Evolutionary conservation across 2,797 vertebrate genomes (phyloP).

Genomic region (Esox masquinongy): DNA sequence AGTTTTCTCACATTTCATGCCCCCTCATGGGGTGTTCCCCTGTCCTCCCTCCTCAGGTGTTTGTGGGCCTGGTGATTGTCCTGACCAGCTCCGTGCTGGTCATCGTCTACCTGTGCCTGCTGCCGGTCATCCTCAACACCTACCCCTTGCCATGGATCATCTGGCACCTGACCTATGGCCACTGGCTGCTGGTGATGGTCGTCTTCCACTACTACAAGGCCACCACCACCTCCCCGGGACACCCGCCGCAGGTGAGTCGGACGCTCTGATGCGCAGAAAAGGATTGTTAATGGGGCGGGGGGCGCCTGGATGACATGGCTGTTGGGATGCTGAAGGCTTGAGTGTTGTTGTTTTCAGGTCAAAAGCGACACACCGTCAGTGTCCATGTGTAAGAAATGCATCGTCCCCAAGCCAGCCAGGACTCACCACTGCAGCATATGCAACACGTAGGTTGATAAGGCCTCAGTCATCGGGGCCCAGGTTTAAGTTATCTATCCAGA

Average conservation of each 20-base stretch:
- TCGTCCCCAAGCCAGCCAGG: constrained; percentile 89
- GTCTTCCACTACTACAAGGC: constrained; percentile 98
- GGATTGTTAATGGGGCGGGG: background rate
- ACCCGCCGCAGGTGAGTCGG: constrained; percentile 86
- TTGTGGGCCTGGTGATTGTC: constrained; percentile 86
- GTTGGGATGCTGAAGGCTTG: background rate
- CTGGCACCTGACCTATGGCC: constrained; percentile 91
- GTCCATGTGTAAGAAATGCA: constrained; percentile 96
- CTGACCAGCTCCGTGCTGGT: constrained; percentile 88
- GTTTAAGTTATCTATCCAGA: too few species aligned
- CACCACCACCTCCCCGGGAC: constrained; percentile 86
- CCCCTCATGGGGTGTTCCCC: background rate
- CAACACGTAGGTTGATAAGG: constrained; percentile 77
- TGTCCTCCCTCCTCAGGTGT: constrained; percentile 76
- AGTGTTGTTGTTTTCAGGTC: constrained; percentile 65
- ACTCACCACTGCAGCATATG: constrained; percentile 99
- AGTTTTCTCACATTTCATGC: background rate
- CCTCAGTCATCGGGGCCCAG: background rate
- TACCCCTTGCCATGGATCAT: constrained; percentile 82
- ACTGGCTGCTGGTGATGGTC: constrained; percentile 95
- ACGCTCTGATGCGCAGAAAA: background rate
- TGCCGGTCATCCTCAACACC: constrained; percentile 87
- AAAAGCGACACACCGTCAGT: constrained; percentile 80
- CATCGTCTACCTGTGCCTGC: constrained; percentile 89
- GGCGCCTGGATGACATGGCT: background rate